Conservation (phyloP, 2,888 invertebrate species). For the Andrena flavipes region DNA sequence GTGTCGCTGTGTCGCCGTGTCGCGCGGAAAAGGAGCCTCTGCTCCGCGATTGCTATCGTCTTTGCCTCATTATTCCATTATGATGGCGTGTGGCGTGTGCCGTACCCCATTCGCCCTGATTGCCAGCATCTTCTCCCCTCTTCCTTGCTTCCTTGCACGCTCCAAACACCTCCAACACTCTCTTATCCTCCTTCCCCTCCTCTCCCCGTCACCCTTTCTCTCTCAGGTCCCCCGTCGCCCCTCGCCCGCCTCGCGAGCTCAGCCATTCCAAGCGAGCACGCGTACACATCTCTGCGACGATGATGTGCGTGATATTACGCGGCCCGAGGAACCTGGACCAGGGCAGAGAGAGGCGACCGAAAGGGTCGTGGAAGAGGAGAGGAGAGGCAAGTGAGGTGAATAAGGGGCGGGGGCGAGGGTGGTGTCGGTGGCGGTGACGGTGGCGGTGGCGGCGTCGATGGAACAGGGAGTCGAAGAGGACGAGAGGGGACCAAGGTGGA, state of each 20-base stretch:
- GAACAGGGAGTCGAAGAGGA: constrained; percentile 56
- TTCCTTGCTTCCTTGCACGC: constrained; percentile 41
- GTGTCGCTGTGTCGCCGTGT: constrained; percentile 26
- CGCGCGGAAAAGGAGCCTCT: constrained; percentile 80
- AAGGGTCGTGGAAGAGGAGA: constrained; percentile 39
- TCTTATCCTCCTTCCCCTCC: constrained; percentile 41
- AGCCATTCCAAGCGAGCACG: constrained; percentile 57
- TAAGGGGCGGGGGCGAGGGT: constrained; percentile 56
- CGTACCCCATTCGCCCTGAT: constrained; percentile 80
- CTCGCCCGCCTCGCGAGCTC: not conserved
- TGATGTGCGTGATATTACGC: constrained; percentile 78
- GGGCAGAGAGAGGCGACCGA: not conserved
- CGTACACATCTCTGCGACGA: constrained; percentile 74
- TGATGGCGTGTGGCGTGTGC: constrained; percentile 84
- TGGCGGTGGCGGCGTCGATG: constrained; percentile 55
- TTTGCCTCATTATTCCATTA: constrained; percentile 84
- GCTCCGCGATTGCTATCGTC: constrained; percentile 82
- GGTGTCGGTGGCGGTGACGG: constrained; percentile 56
- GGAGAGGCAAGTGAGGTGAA: constrained; percentile 50
- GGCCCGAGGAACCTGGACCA: constrained; percentile 65
- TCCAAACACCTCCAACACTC: constrained; percentile 28
- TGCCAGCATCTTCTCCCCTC: constrained; percentile 58
- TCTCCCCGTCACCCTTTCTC: not conserved
- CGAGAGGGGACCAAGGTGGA: constrained; percentile 54
- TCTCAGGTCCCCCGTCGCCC: constrained; percentile 10